These are phyloP conservation scores for Brachionus calyciflorus DNA, from an alignment of 1,140 invertebrate genomes.

Conservation along the genomic window DNA sequence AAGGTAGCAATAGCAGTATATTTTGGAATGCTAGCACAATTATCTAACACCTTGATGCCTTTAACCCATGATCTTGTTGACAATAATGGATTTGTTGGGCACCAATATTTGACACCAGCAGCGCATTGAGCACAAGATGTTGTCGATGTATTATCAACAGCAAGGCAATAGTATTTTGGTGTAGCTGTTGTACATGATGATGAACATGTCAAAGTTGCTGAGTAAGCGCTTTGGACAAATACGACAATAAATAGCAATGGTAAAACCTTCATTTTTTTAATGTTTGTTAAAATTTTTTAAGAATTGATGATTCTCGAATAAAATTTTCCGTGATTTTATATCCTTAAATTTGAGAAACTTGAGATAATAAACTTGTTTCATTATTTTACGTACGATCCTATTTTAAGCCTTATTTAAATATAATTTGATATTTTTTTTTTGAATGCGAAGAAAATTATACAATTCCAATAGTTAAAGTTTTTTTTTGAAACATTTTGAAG, in stretches of 20 bases:
- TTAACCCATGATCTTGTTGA: slow-evolving; percentile 33
- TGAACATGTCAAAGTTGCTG: slow-evolving; percentile 3
- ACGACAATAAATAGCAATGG: neutral
- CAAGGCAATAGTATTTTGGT: slow-evolving; percentile 1
- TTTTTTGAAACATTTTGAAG: too few relatives aligned
- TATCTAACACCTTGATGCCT: neutral
- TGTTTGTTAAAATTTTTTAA: too few relatives aligned
- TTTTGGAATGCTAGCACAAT: neutral
- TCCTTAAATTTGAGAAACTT: too few relatives aligned
- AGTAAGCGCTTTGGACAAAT: neutral
- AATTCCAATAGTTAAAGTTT: too few relatives aligned
- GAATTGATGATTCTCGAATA: too few relatives aligned
- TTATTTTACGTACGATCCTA: too few relatives aligned
- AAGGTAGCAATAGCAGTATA: slow-evolving; percentile 29
- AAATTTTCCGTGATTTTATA: too few relatives aligned
- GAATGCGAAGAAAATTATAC: too few relatives aligned
- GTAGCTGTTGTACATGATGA: neutral
- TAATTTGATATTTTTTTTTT: too few relatives aligned
- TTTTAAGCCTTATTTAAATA: too few relatives aligned
- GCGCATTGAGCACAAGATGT: slow-evolving; percentile 14
- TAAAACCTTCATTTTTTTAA: too few relatives aligned
- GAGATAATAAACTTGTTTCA: too few relatives aligned
- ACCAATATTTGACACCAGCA: slow-evolving; percentile 25
- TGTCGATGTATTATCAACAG: slow-evolving; percentile 8
- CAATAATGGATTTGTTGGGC: slow-evolving; percentile 9